Evolutionary conservation across 2,888 invertebrate species (phyloP), one percentile per base, ranked within the genome.

Genomic region (Epirrhoe alternata): DNA sequence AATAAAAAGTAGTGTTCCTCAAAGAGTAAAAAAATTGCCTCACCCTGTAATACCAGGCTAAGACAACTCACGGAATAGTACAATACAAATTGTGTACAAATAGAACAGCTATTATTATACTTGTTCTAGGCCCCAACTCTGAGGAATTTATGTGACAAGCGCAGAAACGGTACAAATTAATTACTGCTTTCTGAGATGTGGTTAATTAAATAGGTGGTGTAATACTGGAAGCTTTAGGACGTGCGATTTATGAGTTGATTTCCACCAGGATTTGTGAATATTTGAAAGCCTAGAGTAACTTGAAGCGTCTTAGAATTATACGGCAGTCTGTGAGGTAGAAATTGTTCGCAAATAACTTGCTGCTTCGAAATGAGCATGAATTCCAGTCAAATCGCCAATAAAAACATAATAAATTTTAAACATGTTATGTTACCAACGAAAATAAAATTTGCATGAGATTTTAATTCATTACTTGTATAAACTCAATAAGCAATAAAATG

Each of bases 121-220:
- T 54, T 55, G 52, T 33, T 57, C 62, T 31, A 42, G 30, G 56
- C 6, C 64, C 66, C 76, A 83, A 83, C 84, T 85, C 85, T 87
- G 88, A 88, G 85, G 85, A 89, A 89, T 90, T 88, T 89, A 89
- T 89, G 88, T 87, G 89, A 88, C 89, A 88, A 78, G 81, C 83
- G 78, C 78, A 81, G 84, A 85, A 86, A 82, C 84, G 85, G 86
- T 83, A 83, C 84, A 85, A 78, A 85, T 88, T 90, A 89, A 90
- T 90, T 88, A 89, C 86, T 71, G 71, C 76, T 81, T 80, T 82
- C 80, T 82, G 81, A 80, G 81, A 73, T 80, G 83, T 75, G 86
- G 85, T 84, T 87, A 88, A 87, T 88, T 88, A 85, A 83, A 78
- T 82, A 82, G 80, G 85, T 84, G 81, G 85, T 79, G 79, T 68